phyloP scores from a whole-genome alignment of 1,140 invertebrate genomes.

The roundworm (Caenorhabditis elegans) region DNA sequence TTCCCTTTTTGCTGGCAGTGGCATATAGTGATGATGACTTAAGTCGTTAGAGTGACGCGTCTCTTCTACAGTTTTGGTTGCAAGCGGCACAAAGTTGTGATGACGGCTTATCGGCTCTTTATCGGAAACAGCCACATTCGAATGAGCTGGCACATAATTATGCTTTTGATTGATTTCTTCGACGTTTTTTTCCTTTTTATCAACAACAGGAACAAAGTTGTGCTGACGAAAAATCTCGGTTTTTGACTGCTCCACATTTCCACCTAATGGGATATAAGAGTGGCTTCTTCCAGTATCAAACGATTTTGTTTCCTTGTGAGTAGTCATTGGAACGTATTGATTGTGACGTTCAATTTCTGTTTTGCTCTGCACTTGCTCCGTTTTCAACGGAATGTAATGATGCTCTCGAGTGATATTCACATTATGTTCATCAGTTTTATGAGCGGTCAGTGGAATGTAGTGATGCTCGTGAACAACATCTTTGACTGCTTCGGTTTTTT shows the following conservation, averaged over 20 bases:
- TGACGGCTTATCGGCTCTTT: not conserved
- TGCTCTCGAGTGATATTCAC: not conserved
- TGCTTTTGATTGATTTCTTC: not conserved
- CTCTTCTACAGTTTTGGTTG: not conserved
- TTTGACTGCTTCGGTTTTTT: not conserved
- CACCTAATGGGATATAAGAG: not conserved
- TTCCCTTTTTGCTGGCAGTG: not conserved
- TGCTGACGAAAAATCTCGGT: not conserved
- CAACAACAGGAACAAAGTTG: not conserved
- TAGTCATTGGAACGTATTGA: not conserved
- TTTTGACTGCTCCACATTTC: not conserved
- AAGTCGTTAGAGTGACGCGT: not conserved
- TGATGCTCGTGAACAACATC: not conserved
- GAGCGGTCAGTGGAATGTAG: not conserved
- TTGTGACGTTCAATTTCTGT: not conserved
- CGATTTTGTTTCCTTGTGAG: not conserved
- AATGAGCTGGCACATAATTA: conserved; percentile 16
- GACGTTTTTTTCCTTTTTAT: not conserved
- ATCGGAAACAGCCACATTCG: conserved; percentile 2
- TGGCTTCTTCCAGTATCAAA: not conserved
- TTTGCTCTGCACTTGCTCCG: not conserved
- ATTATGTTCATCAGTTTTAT: not conserved
- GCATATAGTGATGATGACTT: conserved; percentile 12
- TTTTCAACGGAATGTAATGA: not conserved
- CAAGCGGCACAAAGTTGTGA: not conserved